A percentile compares a stretch with the other conserved stretches of the same genome.
Conservation (phyloP, 2,888 invertebrate species). For the Drosophila suboccidentalis region DNA sequence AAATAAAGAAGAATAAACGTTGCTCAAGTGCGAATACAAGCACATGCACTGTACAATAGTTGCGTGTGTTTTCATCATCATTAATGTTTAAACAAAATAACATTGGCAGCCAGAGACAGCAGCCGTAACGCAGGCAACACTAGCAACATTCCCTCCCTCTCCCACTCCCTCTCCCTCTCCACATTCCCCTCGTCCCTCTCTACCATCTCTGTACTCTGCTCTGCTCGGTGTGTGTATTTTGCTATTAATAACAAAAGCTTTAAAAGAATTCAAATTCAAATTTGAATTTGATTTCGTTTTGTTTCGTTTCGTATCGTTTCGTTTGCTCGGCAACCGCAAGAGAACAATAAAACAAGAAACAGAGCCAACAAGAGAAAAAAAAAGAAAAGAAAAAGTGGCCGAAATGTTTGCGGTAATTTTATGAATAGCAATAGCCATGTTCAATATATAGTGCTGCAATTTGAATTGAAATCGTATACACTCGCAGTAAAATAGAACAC, state of each 20-base stretch:
- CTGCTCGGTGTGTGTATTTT: conserved; percentile 74
- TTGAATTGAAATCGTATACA: conserved; percentile 16
- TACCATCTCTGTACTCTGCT: conserved; percentile 5
- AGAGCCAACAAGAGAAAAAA: conserved; percentile 25
- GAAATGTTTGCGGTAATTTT: conserved; percentile 64
- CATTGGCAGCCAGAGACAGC: conserved; percentile 66
- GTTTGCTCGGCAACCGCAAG: conserved; percentile 68
- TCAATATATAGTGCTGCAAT: conserved; percentile 35
- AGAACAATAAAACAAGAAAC: conserved; percentile 69
- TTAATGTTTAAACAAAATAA: conserved; percentile 80
- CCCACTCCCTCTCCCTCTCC: too few relatives aligned
- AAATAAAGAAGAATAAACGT: conserved; percentile 15
- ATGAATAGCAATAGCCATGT: conserved; percentile 37
- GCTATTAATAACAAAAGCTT: conserved; percentile 84
- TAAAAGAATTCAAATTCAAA: conserved; percentile 68
- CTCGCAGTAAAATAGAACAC: conserved; percentile 12
- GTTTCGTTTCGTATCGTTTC: conserved; percentile 56
- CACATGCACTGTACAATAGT: conserved; percentile 48
- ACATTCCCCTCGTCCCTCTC: neutral
- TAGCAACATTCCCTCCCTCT: neutral
- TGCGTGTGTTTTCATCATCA: conserved; percentile 75
- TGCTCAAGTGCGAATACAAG: conserved; percentile 54
- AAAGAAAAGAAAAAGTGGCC: conserved; percentile 31
- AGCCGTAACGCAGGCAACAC: conserved; percentile 37
- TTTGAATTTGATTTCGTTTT: conserved; percentile 41